phyloP scores from a whole-genome alignment of 2,113 vertebrate species.

The Nanger granti region DNA sequence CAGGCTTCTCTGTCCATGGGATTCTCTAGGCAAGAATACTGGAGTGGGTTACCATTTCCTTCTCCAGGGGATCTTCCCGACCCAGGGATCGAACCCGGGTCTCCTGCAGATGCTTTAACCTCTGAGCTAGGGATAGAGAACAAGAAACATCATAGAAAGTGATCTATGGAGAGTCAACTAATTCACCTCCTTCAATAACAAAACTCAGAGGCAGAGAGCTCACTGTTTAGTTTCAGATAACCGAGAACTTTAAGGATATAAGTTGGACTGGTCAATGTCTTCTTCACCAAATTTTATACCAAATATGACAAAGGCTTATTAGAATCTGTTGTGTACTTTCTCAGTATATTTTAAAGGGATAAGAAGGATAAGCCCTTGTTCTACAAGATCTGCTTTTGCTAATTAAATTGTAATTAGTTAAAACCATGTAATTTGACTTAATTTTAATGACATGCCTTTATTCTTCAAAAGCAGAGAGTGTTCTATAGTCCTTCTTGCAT shows the following conservation, averaged over 20 bases:
- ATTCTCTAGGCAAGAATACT: no score
- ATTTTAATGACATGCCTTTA: conserved; percentile 20
- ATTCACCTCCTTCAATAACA: not conserved
- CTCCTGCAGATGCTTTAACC: no score
- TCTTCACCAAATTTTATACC: not conserved
- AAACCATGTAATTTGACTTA: conserved; percentile 6
- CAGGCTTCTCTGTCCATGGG: no score
- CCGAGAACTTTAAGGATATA: not conserved
- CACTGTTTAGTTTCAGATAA: not conserved
- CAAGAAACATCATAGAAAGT: not conserved
- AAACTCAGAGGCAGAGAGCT: not conserved
- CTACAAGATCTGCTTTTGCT: not conserved
- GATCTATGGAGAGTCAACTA: not conserved
- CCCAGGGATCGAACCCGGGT: no score
- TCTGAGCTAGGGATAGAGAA: not conserved
- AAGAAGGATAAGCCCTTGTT: not conserved
- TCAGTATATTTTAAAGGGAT: not conserved
- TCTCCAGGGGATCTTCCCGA: no score
- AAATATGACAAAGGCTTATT: not conserved
- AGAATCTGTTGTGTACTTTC: not conserved
- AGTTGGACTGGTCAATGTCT: not conserved
- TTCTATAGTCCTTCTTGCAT: conserved; percentile 34
- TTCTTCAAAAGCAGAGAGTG: conserved; percentile 23
- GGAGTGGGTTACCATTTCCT: no score
- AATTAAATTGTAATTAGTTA: conserved; percentile 43